These are phyloP conservation scores for Montifringilla adamsi DNA, from an alignment of 2,113 vertebrate genomes.

Conservation along the genomic window DNA sequence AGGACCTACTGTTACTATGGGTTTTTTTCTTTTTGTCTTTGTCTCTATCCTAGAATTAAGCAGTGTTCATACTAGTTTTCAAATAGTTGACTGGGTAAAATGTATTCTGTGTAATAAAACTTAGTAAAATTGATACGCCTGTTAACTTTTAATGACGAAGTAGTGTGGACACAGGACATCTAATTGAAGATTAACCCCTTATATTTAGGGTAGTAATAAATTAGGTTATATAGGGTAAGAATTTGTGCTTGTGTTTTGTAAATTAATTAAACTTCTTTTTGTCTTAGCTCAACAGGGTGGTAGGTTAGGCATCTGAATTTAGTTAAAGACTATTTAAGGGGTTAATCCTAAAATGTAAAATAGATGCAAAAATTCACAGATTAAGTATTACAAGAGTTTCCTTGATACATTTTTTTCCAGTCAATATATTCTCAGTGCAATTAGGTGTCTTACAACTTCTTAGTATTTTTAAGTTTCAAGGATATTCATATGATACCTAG, in stretches of 20 bases:
- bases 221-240: slow-evolving; percentile 36
- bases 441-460: slow-evolving; percentile 64
- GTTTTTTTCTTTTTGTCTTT: slow-evolving; percentile 50
- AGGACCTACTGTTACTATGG: slow-evolving; percentile 65
- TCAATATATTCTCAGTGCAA: slow-evolving; percentile 38
- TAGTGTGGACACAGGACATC: slow-evolving; percentile 80
- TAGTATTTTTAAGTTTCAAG: slow-evolving; percentile 35
- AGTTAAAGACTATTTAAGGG: slow-evolving; percentile 71
- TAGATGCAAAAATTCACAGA: slow-evolving; percentile 79
- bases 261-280: slow-evolving; percentile 45
- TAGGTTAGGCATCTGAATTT: slow-evolving; percentile 59
- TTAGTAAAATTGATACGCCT: slow-evolving; percentile 61
- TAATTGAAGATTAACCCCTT: slow-evolving; percentile 81
- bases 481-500: background rate
- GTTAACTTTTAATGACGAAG: slow-evolving; percentile 71
- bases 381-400: slow-evolving; percentile 49
- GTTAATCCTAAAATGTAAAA: slow-evolving; percentile 77
- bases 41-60: slow-evolving; percentile 67
- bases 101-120: slow-evolving; percentile 60
- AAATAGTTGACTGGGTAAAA: slow-evolving; percentile 71
- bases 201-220: slow-evolving; percentile 49
- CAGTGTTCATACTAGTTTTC: slow-evolving; percentile 81
- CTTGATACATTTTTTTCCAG: slow-evolving; percentile 31
- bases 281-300: slow-evolving; percentile 30
- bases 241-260: slow-evolving; percentile 34